phyloP scores from a whole-genome alignment of 2,888 invertebrate genomes.

The Netelia fuscicornis region DNA sequence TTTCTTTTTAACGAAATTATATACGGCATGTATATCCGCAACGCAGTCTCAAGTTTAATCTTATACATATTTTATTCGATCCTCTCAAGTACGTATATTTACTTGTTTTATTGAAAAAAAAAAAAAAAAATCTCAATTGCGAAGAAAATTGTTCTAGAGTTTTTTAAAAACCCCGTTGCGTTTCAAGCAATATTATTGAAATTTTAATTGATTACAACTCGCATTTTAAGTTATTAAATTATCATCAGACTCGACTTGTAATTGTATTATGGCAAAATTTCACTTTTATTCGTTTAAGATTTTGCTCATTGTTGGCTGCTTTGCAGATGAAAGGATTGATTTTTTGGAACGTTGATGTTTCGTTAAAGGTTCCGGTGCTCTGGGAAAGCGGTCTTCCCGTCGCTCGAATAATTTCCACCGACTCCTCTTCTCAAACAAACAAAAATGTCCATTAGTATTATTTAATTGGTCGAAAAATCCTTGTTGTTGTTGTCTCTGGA shows the following conservation, averaged over 20 bases:
- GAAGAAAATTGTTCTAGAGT: neutral
- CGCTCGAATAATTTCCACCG: constrained; percentile 59
- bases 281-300: neutral
- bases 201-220: no score
- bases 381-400: constrained; percentile 74
- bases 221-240: no score
- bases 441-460: constrained; percentile 36
- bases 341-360: constrained; percentile 16
- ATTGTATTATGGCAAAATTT: no score
- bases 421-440: neutral
- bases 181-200: no score
- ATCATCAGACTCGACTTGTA: no score
- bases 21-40: neutral
- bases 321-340: constrained; percentile 20
- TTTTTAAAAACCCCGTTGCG: no score
- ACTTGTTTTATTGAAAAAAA: neutral
- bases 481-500: neutral
- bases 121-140: neutral
- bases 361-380: constrained; percentile 59
- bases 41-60: neutral
- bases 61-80: neutral
- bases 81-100: neutral
- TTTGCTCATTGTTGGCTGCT: constrained; percentile 8
- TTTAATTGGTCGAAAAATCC: constrained; percentile 48
- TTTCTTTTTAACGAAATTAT: neutral